Percentiles rank a stretch among this genome's conserved stretches.
These are phyloP conservation scores for Erebia ligea DNA, from an alignment of 2,888 invertebrate species.

Conservation along the genomic window DNA sequence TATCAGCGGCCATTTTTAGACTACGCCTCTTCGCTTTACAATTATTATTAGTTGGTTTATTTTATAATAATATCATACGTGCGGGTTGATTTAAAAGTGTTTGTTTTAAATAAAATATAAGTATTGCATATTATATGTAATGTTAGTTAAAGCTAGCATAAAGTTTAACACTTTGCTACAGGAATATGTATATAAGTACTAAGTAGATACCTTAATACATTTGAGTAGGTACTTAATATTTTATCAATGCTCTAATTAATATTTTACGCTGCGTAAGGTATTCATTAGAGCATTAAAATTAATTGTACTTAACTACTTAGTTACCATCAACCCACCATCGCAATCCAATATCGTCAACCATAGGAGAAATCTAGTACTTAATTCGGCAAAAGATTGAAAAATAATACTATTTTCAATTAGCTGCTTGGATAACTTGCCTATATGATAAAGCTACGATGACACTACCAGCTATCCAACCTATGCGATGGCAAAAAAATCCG, in stretches of 20 bases:
- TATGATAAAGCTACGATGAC: background rate
- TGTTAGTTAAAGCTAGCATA: background rate
- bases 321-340: too few relatives aligned
- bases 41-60: constrained; percentile 27
- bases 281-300: too few relatives aligned
- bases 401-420: too few relatives aligned
- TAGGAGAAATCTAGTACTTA: too few relatives aligned
- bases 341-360: too few relatives aligned
- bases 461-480: background rate
- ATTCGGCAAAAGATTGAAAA: too few relatives aligned
- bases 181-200: background rate
- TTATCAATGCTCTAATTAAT: too few relatives aligned
- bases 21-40: constrained; percentile 23
- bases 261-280: too few relatives aligned
- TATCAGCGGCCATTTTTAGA: constrained; percentile 33
- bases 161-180: background rate
- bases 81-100: constrained; percentile 11
- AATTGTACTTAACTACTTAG: too few relatives aligned
- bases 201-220: too few relatives aligned
- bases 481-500: background rate
- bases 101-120: constrained; percentile 12
- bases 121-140: background rate
- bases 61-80: background rate
- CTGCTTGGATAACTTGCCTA: too few relatives aligned
- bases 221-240: too few relatives aligned